Evolutionary conservation across 2,797 vertebrate species (phyloP).

Genomic region (Anguilla pacifica): DNA sequence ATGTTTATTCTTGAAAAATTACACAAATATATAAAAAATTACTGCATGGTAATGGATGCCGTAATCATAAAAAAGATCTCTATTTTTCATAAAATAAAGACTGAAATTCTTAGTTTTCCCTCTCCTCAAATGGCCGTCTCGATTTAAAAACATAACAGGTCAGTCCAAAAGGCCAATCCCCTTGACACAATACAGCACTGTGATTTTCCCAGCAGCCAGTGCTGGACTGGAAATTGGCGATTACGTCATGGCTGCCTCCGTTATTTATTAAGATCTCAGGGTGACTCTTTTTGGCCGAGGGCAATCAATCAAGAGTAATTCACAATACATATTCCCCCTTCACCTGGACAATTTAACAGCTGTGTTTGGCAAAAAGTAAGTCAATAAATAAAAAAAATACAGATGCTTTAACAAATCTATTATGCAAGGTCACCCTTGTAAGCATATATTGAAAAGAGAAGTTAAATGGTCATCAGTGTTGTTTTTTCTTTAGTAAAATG

Average conservation of each 20-base stretch:
- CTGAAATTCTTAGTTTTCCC: background rate
- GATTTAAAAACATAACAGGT: background rate
- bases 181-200: background rate
- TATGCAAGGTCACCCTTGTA: background rate
- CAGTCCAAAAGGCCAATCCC: background rate
- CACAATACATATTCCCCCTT: background rate
- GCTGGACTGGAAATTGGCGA: background rate
- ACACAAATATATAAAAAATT: no score
- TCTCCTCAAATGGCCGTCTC: background rate
- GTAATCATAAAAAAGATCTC: background rate
- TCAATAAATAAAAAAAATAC: background rate
- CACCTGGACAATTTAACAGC: constrained; percentile 5
- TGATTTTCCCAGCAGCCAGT: background rate
- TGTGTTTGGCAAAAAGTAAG: background rate
- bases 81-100: background rate
- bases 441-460: background rate
- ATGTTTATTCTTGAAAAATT: no score
- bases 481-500: background rate
- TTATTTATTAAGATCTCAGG: constrained; percentile 2
- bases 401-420: background rate
- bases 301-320: constrained; percentile 7
- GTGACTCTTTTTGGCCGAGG: background rate
- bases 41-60: background rate
- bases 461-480: background rate
- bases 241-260: background rate